These are phyloP conservation scores for Boulengeromyrus knoepffleri DNA, from an alignment of 2,113 vertebrate genomes.

Conservation along the genomic window DNA sequence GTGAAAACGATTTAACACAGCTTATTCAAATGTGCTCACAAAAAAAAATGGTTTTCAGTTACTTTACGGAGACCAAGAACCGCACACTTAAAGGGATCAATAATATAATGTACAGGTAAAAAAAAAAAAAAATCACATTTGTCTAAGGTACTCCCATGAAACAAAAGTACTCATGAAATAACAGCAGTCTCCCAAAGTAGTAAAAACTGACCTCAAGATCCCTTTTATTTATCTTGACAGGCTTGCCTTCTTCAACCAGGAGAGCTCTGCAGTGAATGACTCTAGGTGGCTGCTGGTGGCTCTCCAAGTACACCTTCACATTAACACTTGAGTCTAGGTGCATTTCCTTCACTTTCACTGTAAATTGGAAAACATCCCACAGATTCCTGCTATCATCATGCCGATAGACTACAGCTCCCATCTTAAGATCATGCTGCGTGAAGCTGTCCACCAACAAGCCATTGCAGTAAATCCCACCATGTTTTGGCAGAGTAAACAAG, in stretches of 20 bases:
- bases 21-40: neutral
- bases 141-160: neutral
- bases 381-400: constrained; percentile 67
- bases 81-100: neutral
- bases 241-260: constrained; percentile 80
- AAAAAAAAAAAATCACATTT: neutral
- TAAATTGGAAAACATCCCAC: constrained; percentile 68
- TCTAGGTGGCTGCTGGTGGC: constrained; percentile 61
- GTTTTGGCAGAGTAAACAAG: constrained; percentile 56
- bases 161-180: neutral
- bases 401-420: constrained; percentile 60
- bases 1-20: neutral
- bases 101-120: neutral
- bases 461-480: constrained; percentile 62
- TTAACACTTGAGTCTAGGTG: constrained; percentile 50
- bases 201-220: constrained; percentile 67
- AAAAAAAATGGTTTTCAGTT: neutral
- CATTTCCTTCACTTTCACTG: constrained; percentile 55
- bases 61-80: neutral
- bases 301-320: constrained; percentile 69
- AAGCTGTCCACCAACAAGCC: constrained; percentile 52
- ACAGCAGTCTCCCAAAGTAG: neutral
- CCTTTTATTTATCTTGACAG: constrained; percentile 67
- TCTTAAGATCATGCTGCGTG: constrained; percentile 66
- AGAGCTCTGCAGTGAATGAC: constrained; percentile 60